Percentiles rank a stretch among this genome's conserved stretches.
These are phyloP conservation scores for Tragelaphus scriptus DNA, from an alignment of 2,113 vertebrate species.

Conservation along the genomic window DNA sequence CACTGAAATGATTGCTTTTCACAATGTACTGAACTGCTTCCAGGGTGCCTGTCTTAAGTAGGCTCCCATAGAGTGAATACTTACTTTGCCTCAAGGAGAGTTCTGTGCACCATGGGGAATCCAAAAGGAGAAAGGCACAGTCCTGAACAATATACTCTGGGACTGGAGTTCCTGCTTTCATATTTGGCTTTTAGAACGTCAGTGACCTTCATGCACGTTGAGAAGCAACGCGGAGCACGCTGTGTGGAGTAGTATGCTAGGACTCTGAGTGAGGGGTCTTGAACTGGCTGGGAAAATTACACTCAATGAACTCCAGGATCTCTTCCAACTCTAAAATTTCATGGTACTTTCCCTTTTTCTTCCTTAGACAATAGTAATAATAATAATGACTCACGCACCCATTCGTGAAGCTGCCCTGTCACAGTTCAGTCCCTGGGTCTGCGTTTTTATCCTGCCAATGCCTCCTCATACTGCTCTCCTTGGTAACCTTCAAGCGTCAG, in stretches of 20 bases:
- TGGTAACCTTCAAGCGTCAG: neutral
- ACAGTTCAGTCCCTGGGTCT: neutral
- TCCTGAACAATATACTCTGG: neutral
- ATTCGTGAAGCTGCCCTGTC: neutral
- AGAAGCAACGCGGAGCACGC: neutral
- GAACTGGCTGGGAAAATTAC: neutral
- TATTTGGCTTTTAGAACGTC: neutral
- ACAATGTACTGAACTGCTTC: neutral
- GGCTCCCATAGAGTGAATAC: neutral
- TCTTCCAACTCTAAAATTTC: neutral
- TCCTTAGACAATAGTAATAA: neutral
- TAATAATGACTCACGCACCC: neutral
- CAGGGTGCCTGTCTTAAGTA: neutral
- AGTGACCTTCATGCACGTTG: neutral
- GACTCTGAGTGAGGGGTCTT: neutral
- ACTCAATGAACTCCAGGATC: neutral
- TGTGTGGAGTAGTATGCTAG: neutral
- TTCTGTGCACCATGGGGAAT: neutral
- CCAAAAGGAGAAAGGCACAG: neutral
- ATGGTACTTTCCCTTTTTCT: neutral
- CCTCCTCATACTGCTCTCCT: neutral
- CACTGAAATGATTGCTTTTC: neutral
- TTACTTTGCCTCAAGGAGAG: neutral
- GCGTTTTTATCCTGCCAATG: neutral
- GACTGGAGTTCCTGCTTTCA: neutral